These are phyloP conservation scores for Cyrtodaria siliqua DNA, from an alignment of 2,888 invertebrate genomes.

Conservation along the genomic window DNA sequence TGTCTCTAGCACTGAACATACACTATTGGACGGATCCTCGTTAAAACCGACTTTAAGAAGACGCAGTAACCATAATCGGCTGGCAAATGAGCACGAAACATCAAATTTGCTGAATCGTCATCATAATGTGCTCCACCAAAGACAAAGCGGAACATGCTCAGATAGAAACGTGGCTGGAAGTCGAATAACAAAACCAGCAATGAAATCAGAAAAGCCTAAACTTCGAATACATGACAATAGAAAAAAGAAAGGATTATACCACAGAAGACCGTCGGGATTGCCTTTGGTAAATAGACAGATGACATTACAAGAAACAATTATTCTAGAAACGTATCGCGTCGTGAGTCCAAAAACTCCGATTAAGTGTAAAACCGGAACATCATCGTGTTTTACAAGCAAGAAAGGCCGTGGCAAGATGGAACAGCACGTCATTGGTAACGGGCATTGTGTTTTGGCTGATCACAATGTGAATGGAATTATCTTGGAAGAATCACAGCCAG, in stretches of 20 bases:
- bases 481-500: too few species aligned
- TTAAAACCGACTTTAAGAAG: conserved; percentile 3
- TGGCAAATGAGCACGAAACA: conserved; percentile 23
- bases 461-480: too few species aligned
- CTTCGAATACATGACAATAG: neutral
- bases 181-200: neutral
- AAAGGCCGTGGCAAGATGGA: too few species aligned
- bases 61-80: neutral
- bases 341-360: too few species aligned
- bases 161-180: neutral
- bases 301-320: conserved; percentile 60
- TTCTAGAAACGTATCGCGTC: conserved; percentile 56
- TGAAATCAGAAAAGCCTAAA: neutral
- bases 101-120: conserved; percentile 9
- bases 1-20: conserved; percentile 38
- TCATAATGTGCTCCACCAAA: neutral
- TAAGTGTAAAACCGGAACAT: too few species aligned
- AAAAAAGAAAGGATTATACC: conserved; percentile 9
- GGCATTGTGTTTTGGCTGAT: too few species aligned
- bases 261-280: conserved; percentile 69
- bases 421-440: too few species aligned
- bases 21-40: conserved; percentile 40
- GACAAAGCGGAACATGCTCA: neutral
- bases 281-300: conserved; percentile 67
- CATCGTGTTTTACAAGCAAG: too few species aligned